Conservation (phyloP, 2,113 vertebrate genomes). For the Hippopotamus amphibius region DNA sequence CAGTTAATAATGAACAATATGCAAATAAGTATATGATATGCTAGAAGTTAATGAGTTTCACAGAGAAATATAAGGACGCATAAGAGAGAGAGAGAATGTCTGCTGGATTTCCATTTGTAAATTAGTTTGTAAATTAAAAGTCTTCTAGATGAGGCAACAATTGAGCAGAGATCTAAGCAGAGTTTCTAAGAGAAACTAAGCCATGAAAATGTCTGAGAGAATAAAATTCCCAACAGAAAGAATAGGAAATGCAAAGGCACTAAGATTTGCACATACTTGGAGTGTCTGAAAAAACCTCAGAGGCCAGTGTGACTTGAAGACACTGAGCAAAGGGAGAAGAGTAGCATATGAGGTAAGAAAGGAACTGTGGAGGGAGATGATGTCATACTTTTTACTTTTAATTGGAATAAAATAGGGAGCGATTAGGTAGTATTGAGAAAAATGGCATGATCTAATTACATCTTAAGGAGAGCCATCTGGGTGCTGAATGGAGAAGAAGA, state of each 20-base stretch:
- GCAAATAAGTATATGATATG: neutral
- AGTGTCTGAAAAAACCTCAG: neutral
- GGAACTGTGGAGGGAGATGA: accelerated
- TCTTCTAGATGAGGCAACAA: neutral
- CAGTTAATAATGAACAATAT: no score
- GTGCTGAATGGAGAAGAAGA: neutral
- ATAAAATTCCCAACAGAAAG: neutral
- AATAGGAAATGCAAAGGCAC: neutral
- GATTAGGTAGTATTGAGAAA: neutral
- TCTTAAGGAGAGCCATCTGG: neutral
- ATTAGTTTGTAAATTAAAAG: neutral
- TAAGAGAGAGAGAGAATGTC: neutral
- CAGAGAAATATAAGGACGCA: neutral
- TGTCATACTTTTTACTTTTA: neutral
- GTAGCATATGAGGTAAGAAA: neutral
- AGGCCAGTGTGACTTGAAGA: neutral
- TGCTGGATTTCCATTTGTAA: neutral
- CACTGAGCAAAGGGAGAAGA: neutral
- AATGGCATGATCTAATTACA: neutral
- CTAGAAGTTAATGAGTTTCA: neutral
- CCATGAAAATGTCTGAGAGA: neutral
- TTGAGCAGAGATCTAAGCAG: neutral
- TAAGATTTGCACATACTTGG: neutral
- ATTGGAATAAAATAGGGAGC: neutral
- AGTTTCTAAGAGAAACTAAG: neutral